Conservation (phyloP, 2,888 invertebrate genomes). For the Odontomyia ornata region DNA sequence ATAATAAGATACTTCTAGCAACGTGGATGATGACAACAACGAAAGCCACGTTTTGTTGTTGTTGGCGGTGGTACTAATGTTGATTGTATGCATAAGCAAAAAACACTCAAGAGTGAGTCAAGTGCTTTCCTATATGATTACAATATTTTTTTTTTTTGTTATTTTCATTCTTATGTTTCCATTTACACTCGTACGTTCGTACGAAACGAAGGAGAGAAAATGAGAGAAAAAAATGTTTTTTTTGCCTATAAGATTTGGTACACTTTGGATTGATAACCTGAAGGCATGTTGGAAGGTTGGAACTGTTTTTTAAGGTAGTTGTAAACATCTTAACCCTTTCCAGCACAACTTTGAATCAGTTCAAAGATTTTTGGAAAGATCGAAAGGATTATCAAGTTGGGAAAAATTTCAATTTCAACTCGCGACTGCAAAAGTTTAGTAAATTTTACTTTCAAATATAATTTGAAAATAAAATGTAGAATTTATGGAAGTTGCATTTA, state of each 20-base stretch:
- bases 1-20: not conserved
- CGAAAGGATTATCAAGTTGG: too few species aligned
- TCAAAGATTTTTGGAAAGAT: too few species aligned
- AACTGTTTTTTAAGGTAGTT: not conserved
- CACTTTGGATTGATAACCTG: conserved; percentile 30
- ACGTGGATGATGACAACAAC: conserved; percentile 12
- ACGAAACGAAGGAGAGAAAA: not conserved
- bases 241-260: conserved; percentile 20
- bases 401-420: too few species aligned
- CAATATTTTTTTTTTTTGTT: conserved; percentile 32
- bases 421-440: too few species aligned
- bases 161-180: conserved; percentile 10
- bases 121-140: conserved; percentile 37
- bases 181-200: not conserved
- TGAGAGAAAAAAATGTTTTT: not conserved
- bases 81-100: conserved; percentile 28
- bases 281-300: conserved; percentile 23
- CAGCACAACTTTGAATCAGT: too few species aligned
- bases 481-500: too few species aligned
- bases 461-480: too few species aligned
- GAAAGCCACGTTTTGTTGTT: not conserved
- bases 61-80: conserved; percentile 13
- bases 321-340: not conserved
- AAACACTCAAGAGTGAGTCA: conserved; percentile 34
- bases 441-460: too few species aligned